Evolutionary conservation across 2,113 vertebrate genomes (phyloP).

Genomic region (Setophaga kirtlandii): DNA sequence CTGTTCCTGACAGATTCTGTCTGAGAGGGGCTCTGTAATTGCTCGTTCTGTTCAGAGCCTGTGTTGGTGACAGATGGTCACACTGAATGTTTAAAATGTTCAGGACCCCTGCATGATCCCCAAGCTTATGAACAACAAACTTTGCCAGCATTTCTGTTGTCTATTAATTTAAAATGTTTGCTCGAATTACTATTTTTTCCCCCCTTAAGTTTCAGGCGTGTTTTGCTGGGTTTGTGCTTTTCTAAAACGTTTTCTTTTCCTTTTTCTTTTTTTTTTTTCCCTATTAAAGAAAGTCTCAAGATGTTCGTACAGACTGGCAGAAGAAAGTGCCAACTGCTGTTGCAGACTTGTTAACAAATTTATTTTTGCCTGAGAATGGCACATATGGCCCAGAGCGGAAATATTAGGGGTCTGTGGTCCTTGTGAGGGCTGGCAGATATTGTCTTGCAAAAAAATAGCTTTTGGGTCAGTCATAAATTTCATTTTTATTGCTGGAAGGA

Average conservation of each 20-base stretch:
- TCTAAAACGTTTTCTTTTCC: neutral
- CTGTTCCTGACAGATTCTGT: conserved; percentile 71
- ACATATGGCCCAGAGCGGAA: conserved; percentile 76
- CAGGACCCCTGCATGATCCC: conserved; percentile 59
- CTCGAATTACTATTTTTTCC: conserved; percentile 26
- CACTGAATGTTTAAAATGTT: conserved; percentile 69
- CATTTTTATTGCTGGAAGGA: neutral
- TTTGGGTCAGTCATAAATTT: conserved; percentile 9
- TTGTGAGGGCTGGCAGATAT: conserved; percentile 74
- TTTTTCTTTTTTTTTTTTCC: neutral
- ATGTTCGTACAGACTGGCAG: conserved; percentile 76
- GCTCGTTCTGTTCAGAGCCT: conserved; percentile 65
- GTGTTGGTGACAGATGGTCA: conserved; percentile 77
- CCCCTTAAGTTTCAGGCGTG: neutral
- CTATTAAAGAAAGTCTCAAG: conserved; percentile 73
- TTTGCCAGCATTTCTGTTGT: conserved; percentile 63
- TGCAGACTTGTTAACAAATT: conserved; percentile 77
- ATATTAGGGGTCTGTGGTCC: conserved; percentile 74
- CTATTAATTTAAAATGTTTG: conserved; percentile 54
- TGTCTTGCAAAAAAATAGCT: conserved; percentile 32
- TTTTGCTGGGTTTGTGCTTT: conserved; percentile 12
- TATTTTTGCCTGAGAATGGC: conserved; percentile 73
- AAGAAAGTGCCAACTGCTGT: conserved; percentile 73
- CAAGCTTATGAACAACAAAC: conserved; percentile 11
- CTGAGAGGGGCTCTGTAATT: conserved; percentile 76